Evolutionary conservation across 1,140 invertebrate species (phyloP).

Genomic region (Habropoda laboriosa): DNA sequence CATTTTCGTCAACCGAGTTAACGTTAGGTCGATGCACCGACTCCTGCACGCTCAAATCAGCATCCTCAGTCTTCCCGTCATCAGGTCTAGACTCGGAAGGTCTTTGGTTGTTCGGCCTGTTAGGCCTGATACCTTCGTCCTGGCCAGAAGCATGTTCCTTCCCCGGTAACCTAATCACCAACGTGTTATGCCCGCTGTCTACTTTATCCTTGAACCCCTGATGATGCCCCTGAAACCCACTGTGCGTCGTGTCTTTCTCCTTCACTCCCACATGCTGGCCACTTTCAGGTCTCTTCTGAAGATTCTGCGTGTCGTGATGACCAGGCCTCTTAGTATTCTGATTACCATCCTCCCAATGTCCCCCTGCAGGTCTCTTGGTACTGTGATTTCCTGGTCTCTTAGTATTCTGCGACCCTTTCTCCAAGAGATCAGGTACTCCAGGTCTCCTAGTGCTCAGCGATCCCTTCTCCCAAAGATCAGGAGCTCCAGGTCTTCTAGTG

Average conservation of each 20-base stretch:
- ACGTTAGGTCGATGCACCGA: conserved; percentile 75
- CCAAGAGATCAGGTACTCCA: background rate
- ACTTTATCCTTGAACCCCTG: conserved; percentile 76
- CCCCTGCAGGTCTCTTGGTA: background rate
- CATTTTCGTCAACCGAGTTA: conserved; percentile 73
- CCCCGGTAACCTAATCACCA: conserved; percentile 72
- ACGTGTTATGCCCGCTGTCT: conserved; percentile 69
- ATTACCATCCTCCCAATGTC: background rate
- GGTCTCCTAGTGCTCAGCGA: conserved; percentile 55
- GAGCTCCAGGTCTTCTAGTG: conserved; percentile 53
- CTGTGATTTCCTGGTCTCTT: background rate
- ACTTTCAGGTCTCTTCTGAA: conserved; percentile 66
- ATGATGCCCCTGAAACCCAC: conserved; percentile 21
- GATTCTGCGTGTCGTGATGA: conserved; percentile 31
- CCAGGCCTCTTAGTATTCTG: conserved; percentile 60
- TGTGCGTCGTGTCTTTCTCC: conserved; percentile 38
- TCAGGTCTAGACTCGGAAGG: conserved; percentile 71
- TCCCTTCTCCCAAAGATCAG: background rate
- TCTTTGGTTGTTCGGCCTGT: conserved; percentile 69
- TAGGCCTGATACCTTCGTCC: conserved; percentile 62
- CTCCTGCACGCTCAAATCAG: conserved; percentile 74
- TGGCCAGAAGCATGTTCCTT: conserved; percentile 72
- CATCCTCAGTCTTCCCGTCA: conserved; percentile 67
- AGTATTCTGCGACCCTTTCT: background rate
- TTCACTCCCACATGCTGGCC: conserved; percentile 48